phyloP scores from a whole-genome alignment of 2,113 vertebrate genomes.

The Leucosticte australis region DNA sequence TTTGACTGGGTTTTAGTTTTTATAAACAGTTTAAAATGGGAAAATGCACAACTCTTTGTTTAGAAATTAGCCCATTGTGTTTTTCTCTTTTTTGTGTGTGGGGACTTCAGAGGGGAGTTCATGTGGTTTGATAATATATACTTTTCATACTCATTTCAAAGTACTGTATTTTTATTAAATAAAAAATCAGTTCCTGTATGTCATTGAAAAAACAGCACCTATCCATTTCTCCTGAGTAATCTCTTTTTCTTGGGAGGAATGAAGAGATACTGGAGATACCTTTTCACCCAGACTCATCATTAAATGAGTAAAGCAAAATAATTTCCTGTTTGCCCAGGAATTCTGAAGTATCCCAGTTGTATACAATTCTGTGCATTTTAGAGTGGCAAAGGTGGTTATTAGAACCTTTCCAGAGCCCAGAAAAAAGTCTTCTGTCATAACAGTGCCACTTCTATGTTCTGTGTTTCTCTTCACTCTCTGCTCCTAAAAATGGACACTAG shows the following conservation, averaged over 20 bases:
- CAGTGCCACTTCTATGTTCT: not conserved
- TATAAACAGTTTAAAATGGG: constrained; percentile 31
- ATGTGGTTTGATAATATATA: not conserved
- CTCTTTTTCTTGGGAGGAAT: not conserved
- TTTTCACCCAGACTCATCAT: not conserved
- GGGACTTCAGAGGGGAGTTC: not conserved
- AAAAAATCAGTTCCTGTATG: not conserved
- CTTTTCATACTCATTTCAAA: not conserved
- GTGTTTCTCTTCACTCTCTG: not conserved
- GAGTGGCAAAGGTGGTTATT: not conserved
- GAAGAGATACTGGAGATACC: not conserved
- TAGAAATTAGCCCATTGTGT: constrained; percentile 29
- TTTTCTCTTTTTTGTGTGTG: not conserved
- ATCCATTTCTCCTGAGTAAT: not conserved
- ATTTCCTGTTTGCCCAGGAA: not conserved
- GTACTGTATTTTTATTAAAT: not conserved
- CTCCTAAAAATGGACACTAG: not conserved
- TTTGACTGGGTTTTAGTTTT: constrained; percentile 6
- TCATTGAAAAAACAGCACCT: not conserved
- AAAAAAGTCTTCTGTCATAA: not conserved
- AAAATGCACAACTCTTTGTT: constrained; percentile 8
- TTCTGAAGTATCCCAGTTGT: accelerated
- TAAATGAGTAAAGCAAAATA: not conserved
- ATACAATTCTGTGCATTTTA: not conserved
- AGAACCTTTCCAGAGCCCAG: not conserved